Evolutionary conservation across 2,888 invertebrate genomes (phyloP).

Genomic region (Seira ritae): DNA sequence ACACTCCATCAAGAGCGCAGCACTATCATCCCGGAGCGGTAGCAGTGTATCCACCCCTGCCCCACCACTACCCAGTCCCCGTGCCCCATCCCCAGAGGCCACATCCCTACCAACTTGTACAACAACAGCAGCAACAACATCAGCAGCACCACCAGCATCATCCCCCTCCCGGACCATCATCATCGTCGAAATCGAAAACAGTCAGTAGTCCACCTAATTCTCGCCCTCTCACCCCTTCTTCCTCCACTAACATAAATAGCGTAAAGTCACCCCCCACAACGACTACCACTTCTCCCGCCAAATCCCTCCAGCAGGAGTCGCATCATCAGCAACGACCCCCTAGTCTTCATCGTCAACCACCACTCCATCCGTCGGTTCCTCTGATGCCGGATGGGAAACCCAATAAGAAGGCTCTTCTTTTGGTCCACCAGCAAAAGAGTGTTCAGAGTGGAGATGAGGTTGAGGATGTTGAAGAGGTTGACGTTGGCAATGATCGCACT

Average conservation of each 20-base stretch:
- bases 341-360: constrained; percentile 33
- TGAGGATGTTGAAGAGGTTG: constrained; percentile 33
- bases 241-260: no score
- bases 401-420: neutral
- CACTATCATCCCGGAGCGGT: constrained; percentile 50
- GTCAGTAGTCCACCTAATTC: constrained; percentile 38
- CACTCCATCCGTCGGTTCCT: constrained; percentile 21
- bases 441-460: constrained; percentile 30
- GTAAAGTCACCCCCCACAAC: no score
- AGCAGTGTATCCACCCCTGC: constrained; percentile 28
- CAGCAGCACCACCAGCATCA: constrained; percentile 22
- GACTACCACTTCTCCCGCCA: no score
- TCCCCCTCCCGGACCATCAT: constrained; percentile 19
- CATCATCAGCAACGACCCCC: no score
- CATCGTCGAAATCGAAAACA: no score
- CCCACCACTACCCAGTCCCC: constrained; percentile 14
- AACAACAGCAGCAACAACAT: constrained; percentile 27
- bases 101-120: constrained; percentile 24
- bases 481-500: no score
- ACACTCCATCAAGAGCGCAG: constrained; percentile 37
- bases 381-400: constrained; percentile 31
- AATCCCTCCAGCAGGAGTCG: no score
- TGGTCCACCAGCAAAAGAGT: constrained; percentile 29
- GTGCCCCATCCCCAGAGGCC: constrained; percentile 21
- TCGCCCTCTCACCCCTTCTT: no score